A percentile compares a stretch with the other conserved stretches of the same genome.
Evolutionary conservation across 2,888 invertebrate genomes (phyloP).

Genomic region (Marasmarcha lunaedactyla): DNA sequence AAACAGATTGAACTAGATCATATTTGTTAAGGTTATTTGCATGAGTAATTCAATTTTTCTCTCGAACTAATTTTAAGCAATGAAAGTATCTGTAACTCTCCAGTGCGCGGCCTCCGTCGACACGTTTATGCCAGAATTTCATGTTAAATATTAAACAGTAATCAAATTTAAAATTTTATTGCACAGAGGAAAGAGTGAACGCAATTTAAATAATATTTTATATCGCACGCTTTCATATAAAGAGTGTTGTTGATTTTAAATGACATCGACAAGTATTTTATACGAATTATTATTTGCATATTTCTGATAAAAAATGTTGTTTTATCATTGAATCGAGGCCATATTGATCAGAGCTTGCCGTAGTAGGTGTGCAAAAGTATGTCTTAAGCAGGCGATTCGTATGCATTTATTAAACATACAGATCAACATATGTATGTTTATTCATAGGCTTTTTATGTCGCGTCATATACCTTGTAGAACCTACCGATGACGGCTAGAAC

Average conservation of each 20-base stretch:
- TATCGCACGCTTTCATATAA: background rate
- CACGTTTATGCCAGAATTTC: conserved; percentile 13
- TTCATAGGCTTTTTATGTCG: too few relatives aligned
- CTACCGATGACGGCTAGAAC: too few relatives aligned
- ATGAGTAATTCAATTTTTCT: too few relatives aligned
- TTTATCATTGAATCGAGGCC: conserved; percentile 28
- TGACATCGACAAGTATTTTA: background rate
- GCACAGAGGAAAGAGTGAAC: background rate
- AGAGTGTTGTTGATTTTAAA: background rate
- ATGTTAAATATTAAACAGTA: background rate
- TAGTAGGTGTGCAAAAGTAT: conserved; percentile 16
- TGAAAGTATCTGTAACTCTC: too few relatives aligned
- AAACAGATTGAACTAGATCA: too few relatives aligned
- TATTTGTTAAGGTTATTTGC: too few relatives aligned
- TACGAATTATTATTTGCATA: background rate
- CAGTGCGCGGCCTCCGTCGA: too few relatives aligned
- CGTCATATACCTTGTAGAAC: too few relatives aligned
- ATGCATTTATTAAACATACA: conserved; percentile 18
- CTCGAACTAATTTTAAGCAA: too few relatives aligned
- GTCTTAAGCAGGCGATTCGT: conserved; percentile 30
- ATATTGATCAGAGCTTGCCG: conserved; percentile 4
- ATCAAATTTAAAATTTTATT: conserved; percentile 1
- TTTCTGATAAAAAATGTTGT: conserved; percentile 11
- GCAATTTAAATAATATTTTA: conserved; percentile 1
- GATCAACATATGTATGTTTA: too few relatives aligned